phyloP scores from a whole-genome alignment of 2,113 vertebrate genomes.

The Pollachius pollachius region DNA sequence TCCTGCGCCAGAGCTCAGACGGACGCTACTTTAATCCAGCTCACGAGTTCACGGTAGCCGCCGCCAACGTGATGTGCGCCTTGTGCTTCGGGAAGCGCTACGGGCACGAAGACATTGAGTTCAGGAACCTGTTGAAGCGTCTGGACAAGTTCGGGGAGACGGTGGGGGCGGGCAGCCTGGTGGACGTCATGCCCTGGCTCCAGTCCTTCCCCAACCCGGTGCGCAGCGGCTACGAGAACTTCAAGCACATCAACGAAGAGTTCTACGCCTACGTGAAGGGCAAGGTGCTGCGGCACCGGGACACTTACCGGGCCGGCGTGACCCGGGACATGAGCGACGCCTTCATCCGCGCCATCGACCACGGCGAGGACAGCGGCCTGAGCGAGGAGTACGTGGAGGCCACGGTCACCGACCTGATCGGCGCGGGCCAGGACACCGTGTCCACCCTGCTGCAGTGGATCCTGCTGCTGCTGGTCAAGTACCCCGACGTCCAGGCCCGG shows the following conservation, averaged over 20 bases:
- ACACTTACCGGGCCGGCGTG: constrained; percentile 61
- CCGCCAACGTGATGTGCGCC: constrained; percentile 81
- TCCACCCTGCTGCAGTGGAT: constrained; percentile 81
- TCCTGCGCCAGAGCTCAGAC: constrained; percentile 60
- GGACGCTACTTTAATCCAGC: constrained; percentile 71
- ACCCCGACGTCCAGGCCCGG: constrained; percentile 72
- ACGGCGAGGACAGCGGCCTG: constrained; percentile 56
- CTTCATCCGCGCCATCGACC: constrained; percentile 75
- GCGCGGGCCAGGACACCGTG: constrained; percentile 83
- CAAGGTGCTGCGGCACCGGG: constrained; percentile 79
- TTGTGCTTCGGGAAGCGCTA: constrained; percentile 86
- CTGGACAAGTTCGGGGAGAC: constrained; percentile 81
- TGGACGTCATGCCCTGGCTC: constrained; percentile 87
- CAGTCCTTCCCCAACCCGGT: constrained; percentile 85
- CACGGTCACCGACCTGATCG: constrained; percentile 80
- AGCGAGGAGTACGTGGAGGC: constrained; percentile 74
- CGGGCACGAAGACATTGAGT: constrained; percentile 77
- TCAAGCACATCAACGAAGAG: constrained; percentile 78
- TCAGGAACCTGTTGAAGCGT: constrained; percentile 71
- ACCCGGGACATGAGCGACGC: constrained; percentile 81
- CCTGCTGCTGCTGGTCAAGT: constrained; percentile 76
- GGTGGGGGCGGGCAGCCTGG: constrained; percentile 83
- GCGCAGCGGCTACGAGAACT: constrained; percentile 77
- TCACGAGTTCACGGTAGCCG: constrained; percentile 75
- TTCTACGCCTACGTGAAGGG: constrained; percentile 76